Evolutionary conservation across 1,140 invertebrate genomes (phyloP).

Genomic region (Listronotus oregonensis): DNA sequence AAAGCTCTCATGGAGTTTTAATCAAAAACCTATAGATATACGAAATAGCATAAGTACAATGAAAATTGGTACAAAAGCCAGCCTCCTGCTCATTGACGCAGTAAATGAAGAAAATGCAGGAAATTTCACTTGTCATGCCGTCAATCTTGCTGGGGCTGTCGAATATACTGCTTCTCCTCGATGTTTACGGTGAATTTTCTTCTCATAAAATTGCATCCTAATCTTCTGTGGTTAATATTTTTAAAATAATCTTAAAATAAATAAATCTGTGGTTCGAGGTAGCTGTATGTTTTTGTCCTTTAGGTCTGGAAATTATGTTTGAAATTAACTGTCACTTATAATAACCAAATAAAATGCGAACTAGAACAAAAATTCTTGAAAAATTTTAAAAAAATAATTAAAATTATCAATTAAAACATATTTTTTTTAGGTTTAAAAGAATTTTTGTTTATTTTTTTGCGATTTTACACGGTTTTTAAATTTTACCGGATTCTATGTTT

Average conservation of each 20-base stretch:
- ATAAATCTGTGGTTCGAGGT: background rate
- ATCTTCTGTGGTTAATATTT: constrained; percentile 14
- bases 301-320: too few species aligned
- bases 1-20: constrained; percentile 66
- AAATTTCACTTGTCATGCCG: constrained; percentile 63
- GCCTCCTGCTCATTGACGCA: constrained; percentile 72
- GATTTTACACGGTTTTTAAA: constrained; percentile 1
- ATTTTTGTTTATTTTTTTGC: too few species aligned
- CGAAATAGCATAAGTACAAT: constrained; percentile 62
- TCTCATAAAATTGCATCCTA: constrained; percentile 4
- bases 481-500: background rate
- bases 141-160: constrained; percentile 57
- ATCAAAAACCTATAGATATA: constrained; percentile 51
- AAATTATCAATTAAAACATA: too few species aligned
- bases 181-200: constrained; percentile 65
- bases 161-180: constrained; percentile 68
- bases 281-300: too few species aligned
- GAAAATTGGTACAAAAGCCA: constrained; percentile 70
- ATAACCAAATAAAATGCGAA: too few species aligned
- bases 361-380: too few species aligned
- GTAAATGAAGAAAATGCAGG: constrained; percentile 58
- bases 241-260: background rate
- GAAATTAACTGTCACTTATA: too few species aligned
- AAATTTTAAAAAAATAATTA: too few species aligned
- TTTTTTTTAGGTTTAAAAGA: too few species aligned